Base-by-base conservation (phyloP, 2,888 invertebrate species). In the Nemapogon koenigi region DNA sequence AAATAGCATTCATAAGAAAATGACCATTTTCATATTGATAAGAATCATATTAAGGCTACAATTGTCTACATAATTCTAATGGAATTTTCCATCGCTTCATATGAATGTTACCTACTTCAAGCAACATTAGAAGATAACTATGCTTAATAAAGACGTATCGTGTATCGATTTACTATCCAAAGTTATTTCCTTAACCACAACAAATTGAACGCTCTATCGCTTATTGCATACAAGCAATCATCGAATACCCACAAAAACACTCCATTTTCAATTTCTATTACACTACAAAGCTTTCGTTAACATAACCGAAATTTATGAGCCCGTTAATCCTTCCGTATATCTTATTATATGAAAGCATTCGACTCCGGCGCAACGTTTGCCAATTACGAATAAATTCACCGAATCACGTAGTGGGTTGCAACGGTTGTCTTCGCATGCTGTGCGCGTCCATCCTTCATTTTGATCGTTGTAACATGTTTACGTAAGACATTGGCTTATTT, bases 381-480 rank as follows among this genome's bases (percentile, higher is more conserved):
- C 32, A 42, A 42, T 42, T 35, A 41, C 36, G 32, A 41, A 41
- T 44, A 39, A 29, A 35, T 41, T 39, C 16, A 39, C 16, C 33
- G 18, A 32, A 32, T 33, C 33, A 39, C 39, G 39, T 39, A 39
- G 19, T 8, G 19, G 11, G 6, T 27, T 41, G 41, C 44, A 47
- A 49, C 40, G 35, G 31, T 18, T 37, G 40, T 42, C 36, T 54
- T 53, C 43, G 43, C 45, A 58, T 61, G 57, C 62, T 50, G 41
- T 41, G 35, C 48, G 46, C 56, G 50, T 55, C 47, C 52, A 55
- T 58, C 50, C 48, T 49, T 58, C 54, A 55, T 57, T 48, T 50
- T 47, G n/a, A 45, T 41, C 44, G 45, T 41, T 44, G 45, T 41
- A 49, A 49, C 45, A 16, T 40, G 28, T 43, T 63, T 60, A 52